These are phyloP conservation scores for Triplophysa siluroides DNA, from an alignment of 2,113 vertebrate species.

Conservation along the genomic window DNA sequence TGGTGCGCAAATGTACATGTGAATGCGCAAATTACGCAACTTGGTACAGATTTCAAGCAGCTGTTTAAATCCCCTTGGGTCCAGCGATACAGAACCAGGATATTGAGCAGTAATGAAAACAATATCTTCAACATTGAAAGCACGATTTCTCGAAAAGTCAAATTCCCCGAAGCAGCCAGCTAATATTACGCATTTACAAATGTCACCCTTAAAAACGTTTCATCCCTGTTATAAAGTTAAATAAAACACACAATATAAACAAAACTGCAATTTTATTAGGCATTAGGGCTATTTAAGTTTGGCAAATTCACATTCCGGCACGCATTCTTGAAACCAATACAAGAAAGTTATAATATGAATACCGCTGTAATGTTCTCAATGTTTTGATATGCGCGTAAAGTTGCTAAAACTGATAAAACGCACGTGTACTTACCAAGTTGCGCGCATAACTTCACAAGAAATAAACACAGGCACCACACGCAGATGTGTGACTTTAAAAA, in stretches of 20 bases:
- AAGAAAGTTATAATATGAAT: too few species aligned
- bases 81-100: neutral
- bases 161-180: slow-evolving; percentile 23
- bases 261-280: neutral
- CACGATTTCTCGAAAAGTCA: slow-evolving; percentile 19
- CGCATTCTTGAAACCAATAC: too few species aligned
- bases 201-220: neutral
- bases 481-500: slow-evolving; percentile 31
- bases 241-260: neutral
- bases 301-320: too few species aligned
- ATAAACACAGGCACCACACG: slow-evolving; percentile 12
- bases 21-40: neutral
- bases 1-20: slow-evolving; percentile 19
- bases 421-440: slow-evolving; percentile 40
- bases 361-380: too few species aligned
- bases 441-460: slow-evolving; percentile 24
- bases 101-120: slow-evolving; percentile 39
- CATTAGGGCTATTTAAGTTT: too few species aligned
- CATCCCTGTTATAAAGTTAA: neutral
- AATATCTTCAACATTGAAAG: slow-evolving; percentile 19
- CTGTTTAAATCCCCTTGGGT: neutral
- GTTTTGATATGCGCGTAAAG: too few species aligned
- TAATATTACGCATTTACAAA: neutral
- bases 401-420: neutral
- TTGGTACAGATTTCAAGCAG: slow-evolving; percentile 27